Conservation (phyloP, 2,797 vertebrate species). For the Xyrichtys novacula region DNA sequence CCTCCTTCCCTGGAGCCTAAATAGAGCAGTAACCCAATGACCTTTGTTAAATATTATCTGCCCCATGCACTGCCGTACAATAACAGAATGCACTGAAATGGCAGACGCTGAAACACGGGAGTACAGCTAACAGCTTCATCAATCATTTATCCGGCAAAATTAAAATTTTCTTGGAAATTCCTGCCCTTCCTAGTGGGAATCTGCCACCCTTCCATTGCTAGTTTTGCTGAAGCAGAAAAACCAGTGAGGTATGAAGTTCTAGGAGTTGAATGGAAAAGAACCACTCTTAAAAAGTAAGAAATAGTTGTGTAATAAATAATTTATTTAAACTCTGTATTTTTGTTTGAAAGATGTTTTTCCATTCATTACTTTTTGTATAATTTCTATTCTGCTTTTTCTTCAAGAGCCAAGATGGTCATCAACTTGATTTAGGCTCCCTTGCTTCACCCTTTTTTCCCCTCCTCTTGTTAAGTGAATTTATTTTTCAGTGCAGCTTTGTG, state of each 20-base stretch:
- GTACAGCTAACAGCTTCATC: slow-evolving; percentile 63
- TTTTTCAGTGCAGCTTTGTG: background rate
- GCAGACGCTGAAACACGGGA: slow-evolving; percentile 39
- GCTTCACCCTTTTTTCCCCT: too few relatives aligned
- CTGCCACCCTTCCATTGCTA: slow-evolving; percentile 10
- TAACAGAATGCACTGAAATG: slow-evolving; percentile 70
- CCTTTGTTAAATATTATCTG: slow-evolving; percentile 87
- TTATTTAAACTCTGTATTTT: too few relatives aligned
- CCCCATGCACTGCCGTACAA: slow-evolving; percentile 65
- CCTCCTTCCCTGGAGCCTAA: slow-evolving; percentile 37
- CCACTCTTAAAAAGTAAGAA: background rate
- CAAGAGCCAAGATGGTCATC: too few relatives aligned
- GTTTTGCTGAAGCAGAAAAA: slow-evolving; percentile 35
- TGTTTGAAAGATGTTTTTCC: too few relatives aligned
- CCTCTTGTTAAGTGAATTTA: too few relatives aligned
- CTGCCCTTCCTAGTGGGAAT: slow-evolving; percentile 15
- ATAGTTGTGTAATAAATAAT: too few relatives aligned
- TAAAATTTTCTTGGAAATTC: slow-evolving; percentile 62
- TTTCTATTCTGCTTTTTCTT: too few relatives aligned
- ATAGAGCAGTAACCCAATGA: slow-evolving; percentile 60
- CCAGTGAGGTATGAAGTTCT: background rate
- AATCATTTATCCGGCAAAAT: slow-evolving; percentile 83
- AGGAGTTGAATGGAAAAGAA: background rate
- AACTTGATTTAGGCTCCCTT: too few relatives aligned
- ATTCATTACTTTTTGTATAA: too few relatives aligned